Base-by-base conservation (phyloP, 2,888 invertebrate species). In the Pterostichus niger region DNA sequence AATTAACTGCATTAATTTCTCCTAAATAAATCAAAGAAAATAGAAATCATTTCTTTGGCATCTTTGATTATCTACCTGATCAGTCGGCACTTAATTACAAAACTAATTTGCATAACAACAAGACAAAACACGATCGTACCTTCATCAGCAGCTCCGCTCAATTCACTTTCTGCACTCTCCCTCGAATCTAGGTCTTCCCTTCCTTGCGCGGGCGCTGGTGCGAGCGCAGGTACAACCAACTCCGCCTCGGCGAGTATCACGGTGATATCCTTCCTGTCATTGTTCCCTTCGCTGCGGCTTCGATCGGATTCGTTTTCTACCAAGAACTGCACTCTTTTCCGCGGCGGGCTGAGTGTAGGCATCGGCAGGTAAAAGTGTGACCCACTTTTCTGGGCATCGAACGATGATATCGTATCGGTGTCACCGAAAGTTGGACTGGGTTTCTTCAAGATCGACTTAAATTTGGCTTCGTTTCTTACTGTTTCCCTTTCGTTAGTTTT, bases 321-420 rank as follows among this genome's bases (percentile, higher is more conserved):
- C 87, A 94, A 90, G 90, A 95, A 95, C 88, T 95, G 94, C 84
- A 94, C 95, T 87, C 94, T 93, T 91, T 94, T 95, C 87, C 94
- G 92, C 87, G 93, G 91, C 61, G 77, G 73, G 73, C 56, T 83
- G 85, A 86, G 86, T 71, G 85, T 84, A 82, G 90, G 91, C 86
- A 93, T 92, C 44, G 93, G 94, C 85, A 94, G 89, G 89, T 94
- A 94, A 90, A 94, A 94, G 86, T 93, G 92, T 80, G 93, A 93
- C 85, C 90, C 89, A 86, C 87, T 88, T 87, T 87, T 88, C 24
- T 76, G 88, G 2, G 54, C 54, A 17, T 73, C 49, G 56, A 83
- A 83, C 84, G 85, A 82, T 83, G 86, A 86, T 84, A 40, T 40
- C 40, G 86, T 85, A 86, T 88, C 88, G 83, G 88, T 88, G 87